Conservation (phyloP, 2,113 vertebrate genomes). For the Ardeotis arabs region DNA sequence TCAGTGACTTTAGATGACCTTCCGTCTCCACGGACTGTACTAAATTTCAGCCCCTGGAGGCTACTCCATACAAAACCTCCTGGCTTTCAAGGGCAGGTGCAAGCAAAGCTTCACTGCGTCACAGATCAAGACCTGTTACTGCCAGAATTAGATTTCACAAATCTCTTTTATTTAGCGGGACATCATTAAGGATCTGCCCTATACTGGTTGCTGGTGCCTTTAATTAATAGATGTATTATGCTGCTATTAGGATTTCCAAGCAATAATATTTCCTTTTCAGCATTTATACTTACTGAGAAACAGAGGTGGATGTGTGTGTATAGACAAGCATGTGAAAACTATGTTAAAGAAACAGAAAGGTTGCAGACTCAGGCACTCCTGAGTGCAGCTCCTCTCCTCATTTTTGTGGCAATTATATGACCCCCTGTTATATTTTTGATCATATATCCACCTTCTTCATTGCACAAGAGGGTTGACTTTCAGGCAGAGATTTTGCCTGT, state of each 20-base stretch:
- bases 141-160: slow-evolving; percentile 79
- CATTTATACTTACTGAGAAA: not conserved
- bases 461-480: not conserved
- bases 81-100: slow-evolving; percentile 82
- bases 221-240: slow-evolving; percentile 37
- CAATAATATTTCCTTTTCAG: not conserved
- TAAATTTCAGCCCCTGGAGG: slow-evolving; percentile 84
- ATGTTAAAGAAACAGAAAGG: not conserved
- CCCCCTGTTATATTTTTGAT: not conserved
- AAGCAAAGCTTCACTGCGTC: slow-evolving; percentile 79
- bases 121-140: slow-evolving; percentile 78
- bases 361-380: not conserved
- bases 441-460: not conserved
- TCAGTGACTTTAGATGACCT: slow-evolving; percentile 83
- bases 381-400: not conserved
- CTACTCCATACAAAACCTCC: slow-evolving; percentile 80
- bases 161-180: slow-evolving; percentile 68
- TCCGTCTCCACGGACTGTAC: slow-evolving; percentile 76
- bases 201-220: not conserved
- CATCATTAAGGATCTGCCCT: slow-evolving; percentile 67
- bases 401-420: not conserved
- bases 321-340: not conserved
- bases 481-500: not conserved
- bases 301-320: not conserved
- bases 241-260: not conserved